Percentiles rank a stretch among this genome's conserved stretches.
phyloP scores from a whole-genome alignment of 2,888 invertebrate genomes.

The Lacanobia wlatinum region DNA sequence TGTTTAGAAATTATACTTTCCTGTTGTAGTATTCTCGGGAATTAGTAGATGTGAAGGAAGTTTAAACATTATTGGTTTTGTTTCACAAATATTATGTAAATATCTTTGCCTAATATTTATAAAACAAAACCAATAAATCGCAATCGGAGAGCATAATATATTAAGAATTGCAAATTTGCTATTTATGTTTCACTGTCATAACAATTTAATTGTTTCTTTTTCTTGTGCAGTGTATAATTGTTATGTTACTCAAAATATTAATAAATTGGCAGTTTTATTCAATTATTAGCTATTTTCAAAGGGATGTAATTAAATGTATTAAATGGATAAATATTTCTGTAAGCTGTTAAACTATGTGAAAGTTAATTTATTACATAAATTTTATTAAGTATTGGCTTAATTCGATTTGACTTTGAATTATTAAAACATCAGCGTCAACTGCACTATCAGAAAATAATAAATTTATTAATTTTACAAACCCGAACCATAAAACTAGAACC shows the following conservation, averaged over 20 bases:
- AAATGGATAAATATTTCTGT: too few species aligned
- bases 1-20: too few species aligned
- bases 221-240: not conserved
- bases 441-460: not conserved
- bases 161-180: not conserved
- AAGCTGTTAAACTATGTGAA: too few species aligned
- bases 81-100: too few species aligned
- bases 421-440: not conserved
- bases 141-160: not conserved
- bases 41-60: too few species aligned
- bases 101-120: too few species aligned
- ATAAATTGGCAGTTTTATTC: not conserved
- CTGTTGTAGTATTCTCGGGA: too few species aligned
- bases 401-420: not conserved
- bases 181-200: not conserved
- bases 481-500: not conserved
- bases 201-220: constrained; percentile 4
- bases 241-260: not conserved
- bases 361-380: not conserved
- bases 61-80: too few species aligned
- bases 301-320: too few species aligned
- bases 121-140: too few species aligned
- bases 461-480: too few species aligned
- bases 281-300: too few species aligned
- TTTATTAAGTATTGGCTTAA: not conserved